Base-by-base conservation (phyloP, 1,140 invertebrate species). In the Conus betulinus region DNA sequence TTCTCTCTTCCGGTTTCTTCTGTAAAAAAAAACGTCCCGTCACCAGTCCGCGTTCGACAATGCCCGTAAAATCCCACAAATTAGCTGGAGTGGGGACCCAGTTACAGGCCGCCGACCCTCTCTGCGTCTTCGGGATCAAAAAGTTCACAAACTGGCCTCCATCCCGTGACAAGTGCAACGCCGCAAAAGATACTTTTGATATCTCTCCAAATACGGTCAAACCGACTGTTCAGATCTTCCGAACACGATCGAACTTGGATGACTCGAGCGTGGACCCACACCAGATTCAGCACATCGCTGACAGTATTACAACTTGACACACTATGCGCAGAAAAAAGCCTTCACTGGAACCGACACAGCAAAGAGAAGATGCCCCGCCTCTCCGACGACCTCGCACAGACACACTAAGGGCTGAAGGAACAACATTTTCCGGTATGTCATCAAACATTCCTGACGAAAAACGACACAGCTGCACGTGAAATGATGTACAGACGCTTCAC, bases 1-100 rank as follows among this genome's bases (percentile, higher is more conserved):
- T 97, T 91, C 97, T 88, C 97, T 97, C 93, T n/a, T 99, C 98
- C 0, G 98, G 97, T 89, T 97, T 96, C 94, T 97, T 98, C 97
- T 96, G 87, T 97, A 96, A 93, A 97, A 98, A n/a, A 93, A 98
- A 98, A 94, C 1, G 97, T 97, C n/a, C n/a, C 10, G 99, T 97
- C 23, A 97, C 96, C 52, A 97, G 97, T 0, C 98, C 98, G 25
- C 97, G 95, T 96, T 99, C 98, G 51, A 99, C n/a, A 96, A 92
- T 97, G 97, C n/a, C 90, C 97, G 97, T 88, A 98, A 82, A 53
- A 92, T 86, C 74, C 89, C 74, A 91, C 86, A n/a, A 90, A n/a
- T n/a, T 87, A 20, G 91, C 90, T 57, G 90, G 88, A 55, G 89
- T 90, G 90, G 53, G 91, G 90, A 15, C 93, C 91, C 90, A 84